A percentile compares a stretch with the other conserved stretches of the same genome.
phyloP scores from a whole-genome alignment of 1,140 invertebrate genomes.

The Calliopsis andreniformis region DNA sequence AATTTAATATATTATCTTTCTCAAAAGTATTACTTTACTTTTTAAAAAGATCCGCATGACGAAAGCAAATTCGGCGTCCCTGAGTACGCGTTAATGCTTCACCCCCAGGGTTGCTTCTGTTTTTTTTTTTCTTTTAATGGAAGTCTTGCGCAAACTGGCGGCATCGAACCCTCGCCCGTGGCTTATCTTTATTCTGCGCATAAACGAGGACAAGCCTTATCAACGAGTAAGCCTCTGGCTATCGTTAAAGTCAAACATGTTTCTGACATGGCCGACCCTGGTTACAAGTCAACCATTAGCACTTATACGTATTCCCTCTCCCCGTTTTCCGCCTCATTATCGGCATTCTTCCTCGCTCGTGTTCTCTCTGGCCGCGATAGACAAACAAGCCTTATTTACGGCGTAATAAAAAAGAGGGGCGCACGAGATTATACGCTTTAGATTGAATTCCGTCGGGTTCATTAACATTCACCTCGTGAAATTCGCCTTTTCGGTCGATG shows the following conservation, averaged over 20 bases:
- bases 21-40: too few species aligned
- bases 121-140: constrained; percentile 17
- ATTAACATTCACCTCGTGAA: not conserved
- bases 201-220: constrained; percentile 54
- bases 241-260: constrained; percentile 57
- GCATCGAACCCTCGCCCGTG: constrained; percentile 20
- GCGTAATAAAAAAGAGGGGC: not conserved
- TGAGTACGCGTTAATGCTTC: not conserved
- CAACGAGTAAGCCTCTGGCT: constrained; percentile 46
- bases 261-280: constrained; percentile 21
- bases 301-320: constrained; percentile 25
- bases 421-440: not conserved
- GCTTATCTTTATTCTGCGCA: constrained; percentile 56
- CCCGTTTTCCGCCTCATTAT: constrained; percentile 47
- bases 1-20: too few species aligned
- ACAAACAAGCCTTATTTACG: constrained; percentile 10
- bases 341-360: constrained; percentile 15
- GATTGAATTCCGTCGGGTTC: constrained; percentile 12
- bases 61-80: not conserved
- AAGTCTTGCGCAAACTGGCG: constrained; percentile 17
- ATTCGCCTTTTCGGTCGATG: not conserved
- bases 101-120: not conserved
- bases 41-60: constrained; percentile 5
- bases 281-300: constrained; percentile 53
- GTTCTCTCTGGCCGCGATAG: not conserved